Conservation (phyloP, 2,797 vertebrate genomes). For the Avahi laniger region DNA sequence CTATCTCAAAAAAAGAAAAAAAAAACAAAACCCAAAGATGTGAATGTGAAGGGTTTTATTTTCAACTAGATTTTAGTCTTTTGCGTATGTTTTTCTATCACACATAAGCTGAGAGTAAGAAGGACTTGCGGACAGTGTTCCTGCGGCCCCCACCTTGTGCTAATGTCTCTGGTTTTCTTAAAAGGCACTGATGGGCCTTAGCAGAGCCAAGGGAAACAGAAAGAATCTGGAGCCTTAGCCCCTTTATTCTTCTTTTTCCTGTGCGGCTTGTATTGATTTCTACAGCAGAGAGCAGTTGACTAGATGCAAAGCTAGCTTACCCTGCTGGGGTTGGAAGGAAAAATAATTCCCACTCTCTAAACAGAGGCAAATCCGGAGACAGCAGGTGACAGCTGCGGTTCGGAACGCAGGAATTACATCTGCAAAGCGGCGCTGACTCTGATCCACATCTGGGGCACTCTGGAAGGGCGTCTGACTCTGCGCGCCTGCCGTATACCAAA, state of each 20-base stretch:
- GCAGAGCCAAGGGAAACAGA: background rate
- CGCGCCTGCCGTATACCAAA: background rate
- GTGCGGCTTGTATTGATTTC: background rate
- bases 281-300: background rate
- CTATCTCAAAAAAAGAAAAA: background rate
- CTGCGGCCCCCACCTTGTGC: too few relatives aligned
- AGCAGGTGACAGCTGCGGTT: background rate
- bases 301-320: background rate
- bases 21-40: background rate
- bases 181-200: background rate
- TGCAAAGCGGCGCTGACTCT: accelerated
- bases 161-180: background rate
- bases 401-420: background rate
- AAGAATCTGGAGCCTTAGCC: background rate
- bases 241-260: background rate
- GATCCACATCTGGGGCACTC: accelerated
- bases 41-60: background rate
- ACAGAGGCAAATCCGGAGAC: background rate
- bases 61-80: background rate
- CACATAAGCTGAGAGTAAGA: background rate
- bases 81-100: background rate
- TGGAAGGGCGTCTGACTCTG: accelerated
- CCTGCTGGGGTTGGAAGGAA: background rate
- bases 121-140: background rate
- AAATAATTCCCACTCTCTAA: background rate